phyloP scores from a whole-genome alignment of 2,113 vertebrate genomes.

The Delphinus delphis region DNA sequence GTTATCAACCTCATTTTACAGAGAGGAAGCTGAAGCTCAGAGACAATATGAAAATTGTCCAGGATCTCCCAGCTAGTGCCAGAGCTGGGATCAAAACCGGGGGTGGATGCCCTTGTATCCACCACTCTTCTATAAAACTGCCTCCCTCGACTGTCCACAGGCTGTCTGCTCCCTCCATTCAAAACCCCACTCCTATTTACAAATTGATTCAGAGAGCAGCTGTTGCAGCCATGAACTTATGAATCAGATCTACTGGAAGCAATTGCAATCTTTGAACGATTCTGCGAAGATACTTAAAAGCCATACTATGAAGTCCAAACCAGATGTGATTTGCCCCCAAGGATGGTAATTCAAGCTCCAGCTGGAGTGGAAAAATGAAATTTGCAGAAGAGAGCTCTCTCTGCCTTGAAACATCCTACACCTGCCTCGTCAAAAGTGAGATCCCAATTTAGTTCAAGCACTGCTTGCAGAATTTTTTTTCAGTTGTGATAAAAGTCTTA shows the following conservation, averaged over 20 bases:
- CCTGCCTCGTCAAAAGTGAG: neutral
- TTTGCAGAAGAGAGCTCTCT: neutral
- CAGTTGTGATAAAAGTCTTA: neutral
- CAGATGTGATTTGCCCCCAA: neutral
- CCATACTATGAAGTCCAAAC: neutral
- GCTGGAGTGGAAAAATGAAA: neutral
- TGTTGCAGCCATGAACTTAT: neutral
- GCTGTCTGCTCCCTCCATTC: neutral
- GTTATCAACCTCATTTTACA: neutral
- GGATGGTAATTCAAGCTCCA: neutral
- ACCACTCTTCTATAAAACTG: neutral
- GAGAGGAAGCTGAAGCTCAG: neutral
- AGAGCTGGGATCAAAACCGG: neutral
- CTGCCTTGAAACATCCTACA: neutral
- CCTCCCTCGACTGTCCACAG: neutral
- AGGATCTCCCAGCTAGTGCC: too few relatives aligned
- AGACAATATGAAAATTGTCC: neutral
- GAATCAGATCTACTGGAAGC: slow-evolving; percentile 44
- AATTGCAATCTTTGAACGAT: neutral
- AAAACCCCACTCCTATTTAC: neutral
- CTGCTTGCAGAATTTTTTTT: neutral
- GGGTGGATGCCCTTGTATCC: too few relatives aligned
- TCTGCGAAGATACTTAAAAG: neutral
- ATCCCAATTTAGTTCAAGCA: slow-evolving; percentile 2
- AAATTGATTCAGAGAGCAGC: slow-evolving; percentile 19